Evolutionary conservation across 2,113 vertebrate genomes (phyloP), one percentile per base, ranked within the genome.

Genomic region (Larimichthys crocea): DNA sequence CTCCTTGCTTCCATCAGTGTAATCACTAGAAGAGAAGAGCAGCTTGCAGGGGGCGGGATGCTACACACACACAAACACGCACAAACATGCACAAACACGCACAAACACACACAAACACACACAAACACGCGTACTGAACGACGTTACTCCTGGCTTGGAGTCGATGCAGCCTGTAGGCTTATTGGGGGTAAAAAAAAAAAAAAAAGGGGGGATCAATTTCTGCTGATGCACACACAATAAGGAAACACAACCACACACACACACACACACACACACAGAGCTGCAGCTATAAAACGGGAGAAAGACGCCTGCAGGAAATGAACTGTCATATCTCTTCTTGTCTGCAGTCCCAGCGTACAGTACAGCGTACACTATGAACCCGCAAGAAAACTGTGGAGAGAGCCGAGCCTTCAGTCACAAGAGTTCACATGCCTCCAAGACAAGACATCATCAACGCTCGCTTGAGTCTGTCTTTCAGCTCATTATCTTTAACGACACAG

Each of bases 201-300:
- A 7, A 7, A 6, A 31, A 31, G 31, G 35, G 56, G 31, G 55
- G 65, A 92, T 91, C 77, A 62, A 91, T 93, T 86, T 84, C 65
- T 90, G 87, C 91, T 89, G 86, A 90, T 67, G 74, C 65, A 76
- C 35, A 85, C 80, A 88, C 42, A 71, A 75, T 40, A 60, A 85
- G 31, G 40, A 20, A 42, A 61, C 22, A 50, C 50, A 70, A 52
- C 19, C 6, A 42, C 59, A 48, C 56, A 56, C 22, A 50, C 50
- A 74, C 55, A 48, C 66, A 49, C 44, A 10, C 46, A 57, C 42
- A 44, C 64, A 74, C 46, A 86, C 80, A 87, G 10, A 53, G 52
- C 29, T 24, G 60, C 49, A 67, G 74, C 69, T 59, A 66, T 67
- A 77, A 83, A 74, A 71, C 20, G 44, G 73, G 44, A 76, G 65